Base-by-base conservation (phyloP, 37 sponge, comb jelly and placozoan genomes). In the Beroe ovata region DNA sequence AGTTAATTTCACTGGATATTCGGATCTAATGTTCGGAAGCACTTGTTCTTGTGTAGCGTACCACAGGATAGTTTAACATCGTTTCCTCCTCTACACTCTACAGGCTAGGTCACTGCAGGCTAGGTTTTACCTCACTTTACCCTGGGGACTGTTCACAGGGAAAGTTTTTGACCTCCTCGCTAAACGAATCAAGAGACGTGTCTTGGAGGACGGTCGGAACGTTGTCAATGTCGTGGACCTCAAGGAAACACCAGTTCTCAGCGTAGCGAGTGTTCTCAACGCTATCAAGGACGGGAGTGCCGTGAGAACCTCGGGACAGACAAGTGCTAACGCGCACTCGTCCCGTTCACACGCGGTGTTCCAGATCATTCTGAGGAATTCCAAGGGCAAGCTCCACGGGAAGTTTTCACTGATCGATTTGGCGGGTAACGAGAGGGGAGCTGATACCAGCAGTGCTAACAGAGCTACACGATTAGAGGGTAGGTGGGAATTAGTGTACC, bases 341-440 rank as follows among this genome's bases (percentile, higher is more conserved):
- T 95, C 96, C 0, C 88, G 99, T 29, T 97, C 99, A 0, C 99
- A 97, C 89, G 99, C 99, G 2, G 92, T 97, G 29, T 97, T 97
- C 91, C 99, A 97, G 69, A 66, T 66, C 69, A 66, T 66, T 66
- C 69, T 66, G 22, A 30, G 89, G 42, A 89, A 4, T 33, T n/a
- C 84, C 3, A 30, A 35, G 40, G 88, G 90, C 34, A 91, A 92
- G 62, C 93, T 97, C 11, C 94, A 94, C 92, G 99, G 99, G 14
- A 97, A 97, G 91, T 92, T 97, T 29, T 97, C 99, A 11, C 92
- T 97, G 29, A 97, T 97, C 89, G 99, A 97, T 60, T 88, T 97
- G 42, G 99, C 99, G 41, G 97, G 97, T 2, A 97, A 97, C 64
- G 99, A 97, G 90, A 89, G 99, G 64, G 99, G 99, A 0, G 99